phyloP scores from a whole-genome alignment of 1,140 invertebrate species.

The Ruditapes philippinarum region DNA sequence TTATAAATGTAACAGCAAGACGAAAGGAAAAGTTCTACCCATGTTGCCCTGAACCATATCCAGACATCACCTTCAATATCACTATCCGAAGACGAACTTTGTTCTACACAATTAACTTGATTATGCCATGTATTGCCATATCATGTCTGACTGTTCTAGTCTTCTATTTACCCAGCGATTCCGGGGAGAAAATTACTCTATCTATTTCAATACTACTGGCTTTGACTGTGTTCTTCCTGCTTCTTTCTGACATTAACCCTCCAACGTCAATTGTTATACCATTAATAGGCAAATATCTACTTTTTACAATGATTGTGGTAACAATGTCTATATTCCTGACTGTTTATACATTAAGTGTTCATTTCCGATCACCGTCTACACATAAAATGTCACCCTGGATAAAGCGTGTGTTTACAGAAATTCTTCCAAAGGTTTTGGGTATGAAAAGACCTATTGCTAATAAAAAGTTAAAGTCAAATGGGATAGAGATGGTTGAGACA shows the following conservation, averaged over 20 bases:
- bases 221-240: constrained; percentile 86
- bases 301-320: constrained; percentile 87
- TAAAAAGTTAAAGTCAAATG: background rate
- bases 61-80: constrained; percentile 99
- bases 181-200: constrained; percentile 87
- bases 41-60: constrained; percentile 97
- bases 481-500: constrained; percentile 34
- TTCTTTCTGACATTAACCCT: constrained; percentile 86
- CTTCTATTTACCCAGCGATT: constrained; percentile 87
- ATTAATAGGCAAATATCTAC: constrained; percentile 86
- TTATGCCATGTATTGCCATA: constrained; percentile 87
- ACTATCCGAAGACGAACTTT: constrained; percentile 92
- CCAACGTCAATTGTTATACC: constrained; percentile 85
- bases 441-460: constrained; percentile 83
- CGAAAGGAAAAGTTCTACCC: constrained; percentile 89
- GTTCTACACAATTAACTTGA: constrained; percentile 87
- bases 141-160: constrained; percentile 88
- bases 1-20: constrained; percentile 95
- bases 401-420: constrained; percentile 85
- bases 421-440: constrained; percentile 85
- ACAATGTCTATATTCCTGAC: constrained; percentile 87
- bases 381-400: constrained; percentile 87
- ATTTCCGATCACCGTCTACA: constrained; percentile 85
- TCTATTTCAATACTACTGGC: constrained; percentile 86
- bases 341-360: constrained; percentile 85